phyloP scores from a whole-genome alignment of 1,140 invertebrate species.

The Listronotus bonariensis region DNA sequence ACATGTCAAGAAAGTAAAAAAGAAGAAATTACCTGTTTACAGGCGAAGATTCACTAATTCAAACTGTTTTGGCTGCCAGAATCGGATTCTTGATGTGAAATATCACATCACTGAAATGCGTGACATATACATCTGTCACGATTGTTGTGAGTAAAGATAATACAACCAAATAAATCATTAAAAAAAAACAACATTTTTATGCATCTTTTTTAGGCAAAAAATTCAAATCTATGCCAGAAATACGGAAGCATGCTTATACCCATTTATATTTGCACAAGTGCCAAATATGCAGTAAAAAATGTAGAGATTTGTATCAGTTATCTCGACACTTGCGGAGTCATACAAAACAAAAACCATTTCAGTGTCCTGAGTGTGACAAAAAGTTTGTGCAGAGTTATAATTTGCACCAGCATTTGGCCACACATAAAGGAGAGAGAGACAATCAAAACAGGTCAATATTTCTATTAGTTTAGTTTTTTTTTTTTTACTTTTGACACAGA shows the following conservation, averaged over 20 bases:
- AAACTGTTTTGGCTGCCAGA: slow-evolving; percentile 6
- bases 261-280: background rate
- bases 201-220: slow-evolving; percentile 1
- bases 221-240: background rate
- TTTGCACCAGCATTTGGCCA: background rate
- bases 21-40: background rate
- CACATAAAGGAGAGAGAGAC: background rate
- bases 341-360: slow-evolving; percentile 15
- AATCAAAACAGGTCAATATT: no score
- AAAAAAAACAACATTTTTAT: no score
- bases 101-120: no score
- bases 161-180: no score
- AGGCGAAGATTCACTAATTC: background rate
- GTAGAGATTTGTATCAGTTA: background rate
- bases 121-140: no score
- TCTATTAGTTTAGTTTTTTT: no score
- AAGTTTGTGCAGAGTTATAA: slow-evolving; percentile 10
- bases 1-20: background rate
- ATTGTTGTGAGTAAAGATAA: no score
- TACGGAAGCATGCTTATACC: slow-evolving; percentile 9
- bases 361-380: slow-evolving; percentile 15
- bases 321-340: background rate
- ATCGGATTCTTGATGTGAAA: no score
- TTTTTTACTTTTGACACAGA: no score
- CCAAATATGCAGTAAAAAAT: slow-evolving; percentile 11